Evolutionary conservation across 2,797 vertebrate species (phyloP).

Genomic region (Lithobates sylvaticus): DNA sequence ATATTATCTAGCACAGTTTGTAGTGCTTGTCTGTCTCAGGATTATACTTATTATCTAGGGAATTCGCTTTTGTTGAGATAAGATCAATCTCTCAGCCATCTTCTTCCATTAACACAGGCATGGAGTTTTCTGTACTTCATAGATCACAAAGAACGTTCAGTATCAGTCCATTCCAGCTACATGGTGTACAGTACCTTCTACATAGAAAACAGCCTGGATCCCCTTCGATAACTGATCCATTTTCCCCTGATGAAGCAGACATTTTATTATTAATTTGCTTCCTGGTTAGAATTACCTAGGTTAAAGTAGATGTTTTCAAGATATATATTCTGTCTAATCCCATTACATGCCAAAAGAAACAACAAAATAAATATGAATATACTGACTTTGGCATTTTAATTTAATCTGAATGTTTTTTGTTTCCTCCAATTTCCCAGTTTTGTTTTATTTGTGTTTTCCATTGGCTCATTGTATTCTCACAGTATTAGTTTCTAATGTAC

Average conservation of each 20-base stretch:
- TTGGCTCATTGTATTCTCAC: constrained; percentile 19
- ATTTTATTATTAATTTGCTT: constrained; percentile 35
- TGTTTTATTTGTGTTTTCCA: constrained; percentile 30
- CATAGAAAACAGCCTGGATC: background rate
- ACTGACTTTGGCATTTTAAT: constrained; percentile 13
- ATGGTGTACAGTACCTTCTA: background rate
- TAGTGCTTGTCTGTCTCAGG: constrained; percentile 8
- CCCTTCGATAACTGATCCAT: constrained; percentile 37
- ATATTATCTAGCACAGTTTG: constrained; percentile 8
- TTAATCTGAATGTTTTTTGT: constrained; percentile 22
- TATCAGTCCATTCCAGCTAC: background rate
- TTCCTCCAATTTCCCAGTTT: constrained; percentile 36
- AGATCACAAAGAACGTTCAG: constrained; percentile 13
- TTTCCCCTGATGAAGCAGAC: constrained; percentile 30
- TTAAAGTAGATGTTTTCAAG: constrained; percentile 34
- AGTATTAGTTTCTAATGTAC: constrained; percentile 21
- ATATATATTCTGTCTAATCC: constrained; percentile 47
- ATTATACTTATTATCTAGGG: constrained; percentile 35
- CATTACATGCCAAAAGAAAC: constrained; percentile 31
- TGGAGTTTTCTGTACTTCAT: constrained; percentile 1
- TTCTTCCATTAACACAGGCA: constrained; percentile 10
- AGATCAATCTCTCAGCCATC: constrained; percentile 25
- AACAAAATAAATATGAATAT: constrained; percentile 40
- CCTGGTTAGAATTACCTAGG: constrained; percentile 40
- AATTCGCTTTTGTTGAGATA: constrained; percentile 18